Base-by-base conservation (phyloP, 2,797 vertebrate genomes). In the Crenichthys baileyi region DNA sequence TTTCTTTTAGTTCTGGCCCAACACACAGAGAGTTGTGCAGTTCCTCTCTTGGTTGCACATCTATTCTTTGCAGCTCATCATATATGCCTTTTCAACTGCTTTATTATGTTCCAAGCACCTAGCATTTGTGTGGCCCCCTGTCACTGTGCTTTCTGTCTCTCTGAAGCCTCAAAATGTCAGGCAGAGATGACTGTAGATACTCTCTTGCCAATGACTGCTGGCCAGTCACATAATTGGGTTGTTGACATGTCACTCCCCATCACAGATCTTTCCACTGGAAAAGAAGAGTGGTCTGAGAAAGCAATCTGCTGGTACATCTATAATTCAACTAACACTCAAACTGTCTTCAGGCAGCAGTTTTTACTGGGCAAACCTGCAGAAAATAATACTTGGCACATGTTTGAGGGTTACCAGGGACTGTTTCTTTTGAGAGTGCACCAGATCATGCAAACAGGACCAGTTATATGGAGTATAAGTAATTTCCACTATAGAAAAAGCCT, bases 321-420 rank as follows among this genome's bases (percentile, higher is more conserved):
- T 92, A 89, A 94, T 91, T 92, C 84, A 93, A 55, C 84, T 82
- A 71, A 77, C 77, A 89, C 85, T 79, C 81, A 84, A 85, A 80
- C 77, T 87, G 86, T 87, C 85, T 36, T 56, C 77, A 84, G 87
- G 82, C 79, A 91, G 89, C 89, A 85, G 74, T 85, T 90, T 91
- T 86, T 73, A 81, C 81, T 88, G 51, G 80, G 81, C 72, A 82
- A 88, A 88, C 81, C 81, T 86, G 56, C 41, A 86, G 72, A 63
- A 79, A 79, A 76, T 16, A 71, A 74, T 65, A 75, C 29, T 82
- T 83, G 75, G 76, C 79, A 77, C 53, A 78, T 73, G 70, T 78
- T 73, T 65, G 70, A 79, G 61, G 16, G 81, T 39, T 56, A 70
- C 65, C 24, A 70, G 13, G 22, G n/a, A 46, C 20, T 41, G 36